These are phyloP conservation scores for Danaus plexippus DNA, from an alignment of 1,140 invertebrate genomes.

Conservation along the genomic window DNA sequence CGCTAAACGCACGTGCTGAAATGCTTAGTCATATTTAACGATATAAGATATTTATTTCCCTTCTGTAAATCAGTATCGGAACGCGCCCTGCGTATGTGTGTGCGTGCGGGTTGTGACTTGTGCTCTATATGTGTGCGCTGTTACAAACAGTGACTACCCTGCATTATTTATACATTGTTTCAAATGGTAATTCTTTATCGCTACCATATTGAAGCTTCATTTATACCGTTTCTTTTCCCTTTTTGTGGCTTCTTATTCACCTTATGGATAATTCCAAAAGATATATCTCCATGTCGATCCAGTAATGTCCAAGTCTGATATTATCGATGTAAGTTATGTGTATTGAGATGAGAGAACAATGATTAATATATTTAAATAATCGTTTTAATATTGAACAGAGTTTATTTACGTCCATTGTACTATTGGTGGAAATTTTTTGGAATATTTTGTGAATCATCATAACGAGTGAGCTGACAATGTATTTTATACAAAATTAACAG, in stretches of 20 bases:
- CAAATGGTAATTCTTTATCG: background rate
- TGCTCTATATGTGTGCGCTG: conserved; percentile 10
- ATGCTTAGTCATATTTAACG: conserved; percentile 21
- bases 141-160: conserved; percentile 3
- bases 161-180: conserved; percentile 2
- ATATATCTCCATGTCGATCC: too few relatives aligned
- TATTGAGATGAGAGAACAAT: conserved; percentile 1
- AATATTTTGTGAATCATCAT: too few relatives aligned
- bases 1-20: conserved; percentile 13
- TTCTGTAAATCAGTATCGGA: conserved; percentile 14
- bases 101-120: background rate
- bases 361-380: conserved; percentile 13
- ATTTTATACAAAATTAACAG: too few relatives aligned
- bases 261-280: too few relatives aligned
- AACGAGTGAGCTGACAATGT: too few relatives aligned
- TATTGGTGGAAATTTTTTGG: too few relatives aligned
- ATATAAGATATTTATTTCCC: conserved; percentile 20
- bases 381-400: conserved; percentile 25
- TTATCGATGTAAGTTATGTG: background rate
- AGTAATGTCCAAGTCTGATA: conserved; percentile 8
- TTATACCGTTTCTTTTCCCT: too few relatives aligned
- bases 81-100: conserved; percentile 13
- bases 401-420: conserved; percentile 19
- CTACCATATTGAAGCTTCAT: too few relatives aligned
- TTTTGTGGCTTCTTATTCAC: too few relatives aligned